These are phyloP conservation scores for Furcifer pardalis DNA, from an alignment of 2,797 vertebrate genomes.

Conservation along the genomic window DNA sequence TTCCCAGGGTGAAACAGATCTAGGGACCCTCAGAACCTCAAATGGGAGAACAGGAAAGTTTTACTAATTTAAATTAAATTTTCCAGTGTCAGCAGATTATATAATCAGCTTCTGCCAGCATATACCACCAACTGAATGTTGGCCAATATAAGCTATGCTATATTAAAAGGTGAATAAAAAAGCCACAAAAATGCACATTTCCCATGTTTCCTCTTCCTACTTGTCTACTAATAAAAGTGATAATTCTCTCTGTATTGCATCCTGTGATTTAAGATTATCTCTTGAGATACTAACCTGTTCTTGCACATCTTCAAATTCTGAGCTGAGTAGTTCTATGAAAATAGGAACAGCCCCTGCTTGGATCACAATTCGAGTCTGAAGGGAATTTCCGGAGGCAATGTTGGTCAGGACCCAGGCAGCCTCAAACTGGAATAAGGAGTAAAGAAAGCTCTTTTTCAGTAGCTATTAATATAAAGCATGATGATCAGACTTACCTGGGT, in stretches of 20 bases:
- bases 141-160: background rate
- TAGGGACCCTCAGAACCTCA: no score
- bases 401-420: slow-evolving; percentile 85
- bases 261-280: background rate
- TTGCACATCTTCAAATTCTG: slow-evolving; percentile 85
- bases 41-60: no score
- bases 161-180: background rate
- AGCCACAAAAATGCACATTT: background rate
- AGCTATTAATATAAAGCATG: background rate
- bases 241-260: background rate
- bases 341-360: slow-evolving; percentile 84
- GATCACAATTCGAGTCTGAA: slow-evolving; percentile 84
- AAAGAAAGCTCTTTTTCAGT: background rate
- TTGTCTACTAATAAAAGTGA: background rate
- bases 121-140: no score
- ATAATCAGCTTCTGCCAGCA: no score
- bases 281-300: slow-evolving; percentile 77
- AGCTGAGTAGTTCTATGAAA: slow-evolving; percentile 84
- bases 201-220: background rate
- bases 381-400: slow-evolving; percentile 85
- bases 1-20: no score
- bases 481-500: background rate
- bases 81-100: no score
- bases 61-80: no score
- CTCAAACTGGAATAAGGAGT: slow-evolving; percentile 76